Evolutionary conservation across 2,797 vertebrate genomes (phyloP).

Genomic region (Apogon talboti): DNA sequence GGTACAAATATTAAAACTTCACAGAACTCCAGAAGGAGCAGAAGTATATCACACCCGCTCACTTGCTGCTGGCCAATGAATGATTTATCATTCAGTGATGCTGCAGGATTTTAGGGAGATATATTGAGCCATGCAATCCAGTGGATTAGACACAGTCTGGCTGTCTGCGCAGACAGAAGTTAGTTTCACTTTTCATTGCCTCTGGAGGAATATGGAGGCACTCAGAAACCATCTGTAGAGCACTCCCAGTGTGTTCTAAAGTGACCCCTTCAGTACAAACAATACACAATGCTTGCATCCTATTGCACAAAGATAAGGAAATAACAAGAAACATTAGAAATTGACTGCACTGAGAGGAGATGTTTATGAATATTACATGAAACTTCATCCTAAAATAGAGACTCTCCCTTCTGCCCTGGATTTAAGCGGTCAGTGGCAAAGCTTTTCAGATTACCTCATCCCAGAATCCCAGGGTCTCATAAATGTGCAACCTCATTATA

Average conservation of each 20-base stretch:
- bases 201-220: constrained; percentile 56
- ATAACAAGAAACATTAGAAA: constrained; percentile 59
- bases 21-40: constrained; percentile 27
- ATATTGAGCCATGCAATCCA: constrained; percentile 37
- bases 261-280: constrained; percentile 48
- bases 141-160: constrained; percentile 50
- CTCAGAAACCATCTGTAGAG: constrained; percentile 40
- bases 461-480: constrained; percentile 29
- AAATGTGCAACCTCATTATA: constrained; percentile 14
- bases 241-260: constrained; percentile 37
- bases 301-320: constrained; percentile 55
- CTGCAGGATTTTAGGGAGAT: constrained; percentile 51
- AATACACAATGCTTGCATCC: constrained; percentile 33
- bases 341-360: constrained; percentile 62
- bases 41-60: constrained; percentile 25
- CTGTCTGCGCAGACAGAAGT: constrained; percentile 44
- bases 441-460: constrained; percentile 64
- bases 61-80: constrained; percentile 37
- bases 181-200: constrained; percentile 59
- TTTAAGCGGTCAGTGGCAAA: constrained; percentile 69
- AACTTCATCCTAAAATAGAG: constrained; percentile 78
- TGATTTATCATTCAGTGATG: constrained; percentile 57
- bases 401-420: constrained; percentile 64
- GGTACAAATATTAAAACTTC: constrained; percentile 27
- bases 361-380: constrained; percentile 83